These are phyloP conservation scores for Osmerus mordax DNA, from an alignment of 2,113 vertebrate species.

Conservation along the genomic window DNA sequence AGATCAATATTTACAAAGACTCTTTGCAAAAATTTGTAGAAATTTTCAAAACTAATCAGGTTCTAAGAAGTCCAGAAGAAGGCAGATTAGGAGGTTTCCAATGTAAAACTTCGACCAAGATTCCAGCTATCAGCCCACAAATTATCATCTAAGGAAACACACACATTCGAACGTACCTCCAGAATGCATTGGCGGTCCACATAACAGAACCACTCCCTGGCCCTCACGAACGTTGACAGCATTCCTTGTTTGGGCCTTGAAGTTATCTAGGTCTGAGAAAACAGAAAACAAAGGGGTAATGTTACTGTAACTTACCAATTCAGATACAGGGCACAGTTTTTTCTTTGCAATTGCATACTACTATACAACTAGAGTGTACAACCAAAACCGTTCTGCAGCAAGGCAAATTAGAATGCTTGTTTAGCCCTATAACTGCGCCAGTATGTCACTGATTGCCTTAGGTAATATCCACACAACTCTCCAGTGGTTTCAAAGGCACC, in stretches of 20 bases:
- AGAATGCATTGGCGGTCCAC: conserved; percentile 80
- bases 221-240: conserved; percentile 90
- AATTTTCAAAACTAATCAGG: neutral
- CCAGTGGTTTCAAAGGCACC: conserved; percentile 45
- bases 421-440: conserved; percentile 42
- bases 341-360: too few relatives aligned
- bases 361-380: too few relatives aligned
- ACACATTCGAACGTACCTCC: conserved; percentile 77
- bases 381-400: neutral
- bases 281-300: conserved; percentile 16
- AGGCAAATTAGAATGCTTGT: conserved; percentile 39
- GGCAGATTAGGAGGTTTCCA: too few relatives aligned
- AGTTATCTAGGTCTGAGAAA: conserved; percentile 82
- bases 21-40: too few relatives aligned
- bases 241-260: conserved; percentile 80
- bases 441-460: conserved; percentile 43
- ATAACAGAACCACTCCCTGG: conserved; percentile 91
- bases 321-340: too few relatives aligned
- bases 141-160: neutral
- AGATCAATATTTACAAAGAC: conserved; percentile 13
- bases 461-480: conserved; percentile 40
- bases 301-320: neutral
- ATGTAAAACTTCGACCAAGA: too few relatives aligned
- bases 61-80: too few relatives aligned
- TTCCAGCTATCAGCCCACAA: too few relatives aligned